Base-by-base conservation (phyloP, 2,888 invertebrate genomes). In the Pinctada fucata region DNA sequence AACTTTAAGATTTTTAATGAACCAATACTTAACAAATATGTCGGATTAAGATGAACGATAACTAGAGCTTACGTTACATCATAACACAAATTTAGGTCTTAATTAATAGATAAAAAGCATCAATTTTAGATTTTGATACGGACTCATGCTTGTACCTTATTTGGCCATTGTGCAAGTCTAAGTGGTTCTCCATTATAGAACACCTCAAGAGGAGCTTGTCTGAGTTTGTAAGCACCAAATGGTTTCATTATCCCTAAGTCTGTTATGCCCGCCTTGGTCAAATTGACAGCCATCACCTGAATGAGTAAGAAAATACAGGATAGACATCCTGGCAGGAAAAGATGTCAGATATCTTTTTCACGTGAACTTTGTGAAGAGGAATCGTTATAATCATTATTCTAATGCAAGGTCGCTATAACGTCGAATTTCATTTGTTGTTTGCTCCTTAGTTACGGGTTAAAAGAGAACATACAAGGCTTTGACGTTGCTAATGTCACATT, bases 151-250 rank as follows among this genome's bases (percentile, higher is more conserved):
- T 31, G 31, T 68, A 85, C 86, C 51, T 83, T 70, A 51, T 87
- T 85, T 2, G 87, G 87, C 86, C 86, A 87, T 73, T 81, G 78
- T 5, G 87, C 82, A 13, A 85, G 75, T 6, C 76, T 76, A 2
- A 86, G 66, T 2, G 87, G 85, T 16, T 72, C 75, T 47, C 85
- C 82, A 75, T 87, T 87, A 31, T 80, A 82, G 71, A 86, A 87
- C 5, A 87, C 72, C 74, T 87, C 87, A 13, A 86, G 70, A 3
- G 84, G 85, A 10, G 85, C 83, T 5, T 68, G 72, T 16, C 80
- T 52, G 0, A n/a, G 10, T 5, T n/a, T 64, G 49, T 80, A 78
- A 63, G 79, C 79, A 0, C 87, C 87, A 69, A 84, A 86, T n/a
- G 69, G 45, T 5, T 67, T 72, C 8, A 87, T 69, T 2, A 76